Evolutionary conservation across 2,113 vertebrate genomes (phyloP).

Genomic region (Ctenodactylus gundi): DNA sequence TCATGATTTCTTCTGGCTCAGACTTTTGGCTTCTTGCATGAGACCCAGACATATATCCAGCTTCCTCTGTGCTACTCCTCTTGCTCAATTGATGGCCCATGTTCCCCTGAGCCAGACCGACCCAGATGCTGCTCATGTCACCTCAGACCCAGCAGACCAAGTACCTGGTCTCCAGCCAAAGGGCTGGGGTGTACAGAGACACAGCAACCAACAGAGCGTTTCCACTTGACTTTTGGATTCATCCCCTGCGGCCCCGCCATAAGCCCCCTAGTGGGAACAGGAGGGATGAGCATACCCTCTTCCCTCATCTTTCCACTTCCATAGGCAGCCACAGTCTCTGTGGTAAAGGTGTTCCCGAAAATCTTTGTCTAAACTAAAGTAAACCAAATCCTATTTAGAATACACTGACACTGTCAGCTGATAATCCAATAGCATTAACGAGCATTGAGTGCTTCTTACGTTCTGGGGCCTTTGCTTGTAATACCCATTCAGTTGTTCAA

Average conservation of each 20-base stretch:
- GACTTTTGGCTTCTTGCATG: background rate
- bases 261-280: background rate
- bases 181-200: background rate
- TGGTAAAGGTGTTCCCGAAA: background rate
- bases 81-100: background rate
- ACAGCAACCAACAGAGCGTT: background rate
- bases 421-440: background rate
- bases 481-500: background rate
- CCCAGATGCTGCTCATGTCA: background rate
- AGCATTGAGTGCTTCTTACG: background rate
- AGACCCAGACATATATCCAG: background rate
- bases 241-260: fast-evolving
- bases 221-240: background rate
- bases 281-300: no score
- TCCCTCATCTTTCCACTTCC: background rate
- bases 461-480: background rate
- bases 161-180: background rate
- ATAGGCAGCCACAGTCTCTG: background rate
- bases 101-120: background rate
- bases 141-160: background rate
- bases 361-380: background rate
- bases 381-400: slow-evolving; percentile 30
- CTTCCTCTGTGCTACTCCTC: background rate
- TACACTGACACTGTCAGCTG: background rate
- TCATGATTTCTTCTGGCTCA: background rate